Percentiles rank a stretch among this genome's conserved stretches.
These are phyloP conservation scores for Drosophila lacteicornis DNA, from an alignment of 1,140 invertebrate species.

Conservation along the genomic window DNA sequence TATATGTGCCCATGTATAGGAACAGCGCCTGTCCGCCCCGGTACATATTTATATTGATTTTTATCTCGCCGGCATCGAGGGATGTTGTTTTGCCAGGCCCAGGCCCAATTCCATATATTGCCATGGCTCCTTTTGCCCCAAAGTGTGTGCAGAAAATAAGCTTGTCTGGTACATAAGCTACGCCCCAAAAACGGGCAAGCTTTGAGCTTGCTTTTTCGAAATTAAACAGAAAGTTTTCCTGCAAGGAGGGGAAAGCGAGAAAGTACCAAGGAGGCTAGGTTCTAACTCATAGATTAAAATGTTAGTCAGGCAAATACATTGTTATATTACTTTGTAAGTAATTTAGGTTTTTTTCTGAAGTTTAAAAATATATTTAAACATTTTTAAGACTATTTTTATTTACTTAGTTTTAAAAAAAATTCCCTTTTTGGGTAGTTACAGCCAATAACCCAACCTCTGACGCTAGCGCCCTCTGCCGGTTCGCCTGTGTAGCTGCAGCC, in stretches of 20 bases:
- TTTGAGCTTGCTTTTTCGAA: slow-evolving; percentile 67
- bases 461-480: slow-evolving; percentile 42
- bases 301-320: too few species aligned
- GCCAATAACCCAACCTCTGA: slow-evolving; percentile 41
- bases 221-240: slow-evolving; percentile 12
- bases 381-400: neutral
- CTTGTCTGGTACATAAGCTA: slow-evolving; percentile 58
- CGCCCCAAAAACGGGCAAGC: slow-evolving; percentile 62
- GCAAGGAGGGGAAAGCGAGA: slow-evolving; percentile 35
- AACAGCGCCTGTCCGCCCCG: slow-evolving; percentile 34
- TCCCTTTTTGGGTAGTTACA: slow-evolving; percentile 14
- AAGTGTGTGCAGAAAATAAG: slow-evolving; percentile 51
- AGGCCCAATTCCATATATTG: slow-evolving; percentile 34
- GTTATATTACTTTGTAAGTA: rapidly evolving
- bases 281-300: too few species aligned
- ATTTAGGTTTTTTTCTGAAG: rapidly evolving
- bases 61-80: slow-evolving; percentile 74
- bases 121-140: slow-evolving; percentile 5
- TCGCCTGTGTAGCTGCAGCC: slow-evolving; percentile 11
- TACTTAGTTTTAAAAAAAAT: neutral
- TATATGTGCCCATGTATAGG: slow-evolving; percentile 15
- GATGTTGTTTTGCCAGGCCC: slow-evolving; percentile 63
- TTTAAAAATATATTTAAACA: neutral
- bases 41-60: slow-evolving; percentile 69
- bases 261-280: neutral